A percentile compares a stretch with the other conserved stretches of the same genome.
phyloP scores from a whole-genome alignment of 2,797 vertebrate species.

The Falco concolor region DNA sequence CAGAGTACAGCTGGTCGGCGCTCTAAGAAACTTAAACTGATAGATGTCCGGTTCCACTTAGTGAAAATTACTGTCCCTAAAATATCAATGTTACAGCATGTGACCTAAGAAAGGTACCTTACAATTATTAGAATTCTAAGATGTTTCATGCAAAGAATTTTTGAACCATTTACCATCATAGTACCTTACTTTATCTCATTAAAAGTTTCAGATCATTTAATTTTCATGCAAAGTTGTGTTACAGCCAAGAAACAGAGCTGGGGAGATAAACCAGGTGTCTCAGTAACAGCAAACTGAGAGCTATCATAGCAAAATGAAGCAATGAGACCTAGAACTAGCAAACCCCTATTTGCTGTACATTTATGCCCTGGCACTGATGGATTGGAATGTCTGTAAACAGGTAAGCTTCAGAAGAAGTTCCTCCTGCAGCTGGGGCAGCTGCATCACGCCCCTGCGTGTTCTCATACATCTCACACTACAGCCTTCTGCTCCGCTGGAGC shows the following conservation, averaged over 20 bases:
- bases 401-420: no score
- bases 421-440: neutral
- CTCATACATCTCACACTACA: neutral
- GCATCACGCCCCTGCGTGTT: fast-evolving
- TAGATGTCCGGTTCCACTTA: neutral
- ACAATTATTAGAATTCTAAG: no score
- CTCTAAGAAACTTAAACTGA: neutral
- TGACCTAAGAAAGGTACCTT: neutral
- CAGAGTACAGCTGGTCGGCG: neutral
- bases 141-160: neutral
- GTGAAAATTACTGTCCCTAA: neutral
- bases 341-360: neutral
- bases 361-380: no score
- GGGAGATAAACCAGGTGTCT: neutral
- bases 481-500: neutral
- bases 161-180: neutral
- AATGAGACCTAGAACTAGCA: neutral
- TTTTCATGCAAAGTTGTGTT: neutral
- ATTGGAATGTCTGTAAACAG: neutral
- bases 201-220: neutral
- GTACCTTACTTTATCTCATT: neutral
- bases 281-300: no score
- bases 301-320: neutral
- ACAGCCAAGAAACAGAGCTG: neutral
- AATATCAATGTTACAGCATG: fast-evolving